A percentile compares a stretch with the other conserved stretches of the same genome.
Conservation (phyloP, 2,113 vertebrate species). For the Ramphastos sulfuratus region DNA sequence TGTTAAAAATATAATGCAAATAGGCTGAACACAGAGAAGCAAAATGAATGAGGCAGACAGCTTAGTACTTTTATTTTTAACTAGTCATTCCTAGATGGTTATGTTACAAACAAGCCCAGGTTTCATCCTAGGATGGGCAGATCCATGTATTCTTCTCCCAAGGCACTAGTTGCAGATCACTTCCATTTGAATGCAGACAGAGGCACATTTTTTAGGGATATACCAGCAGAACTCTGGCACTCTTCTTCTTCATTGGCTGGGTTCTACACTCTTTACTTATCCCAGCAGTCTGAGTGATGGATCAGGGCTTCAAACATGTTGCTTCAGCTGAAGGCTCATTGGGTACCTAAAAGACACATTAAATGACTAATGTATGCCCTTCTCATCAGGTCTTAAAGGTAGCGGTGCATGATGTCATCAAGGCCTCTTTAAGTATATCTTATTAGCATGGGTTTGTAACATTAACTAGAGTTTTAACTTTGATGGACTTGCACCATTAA, state of each 20-base stretch:
- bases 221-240: background rate
- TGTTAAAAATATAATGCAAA: background rate
- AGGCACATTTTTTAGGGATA: background rate
- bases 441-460: background rate
- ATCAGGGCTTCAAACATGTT: constrained; percentile 4
- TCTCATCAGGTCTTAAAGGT: background rate
- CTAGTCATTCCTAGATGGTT: background rate
- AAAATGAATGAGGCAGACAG: background rate
- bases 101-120: background rate
- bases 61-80: background rate
- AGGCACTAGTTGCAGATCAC: background rate
- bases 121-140: background rate
- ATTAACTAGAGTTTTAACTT: background rate
- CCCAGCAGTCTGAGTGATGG: background rate
- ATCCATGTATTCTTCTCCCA: background rate
- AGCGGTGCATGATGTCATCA: background rate
- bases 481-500: background rate
- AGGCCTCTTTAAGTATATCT: background rate
- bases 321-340: background rate
- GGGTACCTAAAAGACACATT: background rate
- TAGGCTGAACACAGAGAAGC: background rate
- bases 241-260: background rate
- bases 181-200: background rate
- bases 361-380: background rate
- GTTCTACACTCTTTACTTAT: background rate